Evolutionary conservation across 2,797 vertebrate genomes (phyloP).

Genomic region (Trachops cirrhosus): DNA sequence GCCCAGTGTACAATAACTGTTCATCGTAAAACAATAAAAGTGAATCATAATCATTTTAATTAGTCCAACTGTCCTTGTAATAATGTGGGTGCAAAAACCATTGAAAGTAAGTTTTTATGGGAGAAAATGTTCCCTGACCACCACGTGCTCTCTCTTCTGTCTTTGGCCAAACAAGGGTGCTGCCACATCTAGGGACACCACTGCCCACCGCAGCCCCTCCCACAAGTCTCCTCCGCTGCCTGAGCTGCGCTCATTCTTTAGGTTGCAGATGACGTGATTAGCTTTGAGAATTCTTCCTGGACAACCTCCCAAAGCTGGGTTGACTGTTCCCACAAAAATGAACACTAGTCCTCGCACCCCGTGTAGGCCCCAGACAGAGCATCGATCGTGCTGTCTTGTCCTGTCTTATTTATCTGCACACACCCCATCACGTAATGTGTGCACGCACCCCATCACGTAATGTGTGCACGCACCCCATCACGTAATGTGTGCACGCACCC

Average conservation of each 20-base stretch:
- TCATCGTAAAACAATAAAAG: not conserved
- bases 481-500: not conserved
- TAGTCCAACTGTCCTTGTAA: not conserved
- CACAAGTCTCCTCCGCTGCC: not conserved
- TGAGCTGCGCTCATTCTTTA: not conserved
- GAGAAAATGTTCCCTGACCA: not conserved
- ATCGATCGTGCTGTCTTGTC: not conserved
- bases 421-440: not conserved
- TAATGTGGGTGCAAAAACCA: slow-evolving; percentile 1
- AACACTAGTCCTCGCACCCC: not conserved
- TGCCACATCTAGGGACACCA: not conserved
- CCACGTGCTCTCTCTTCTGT: not conserved
- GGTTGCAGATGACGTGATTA: not conserved
- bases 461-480: accelerated
- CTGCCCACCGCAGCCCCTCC: not conserved
- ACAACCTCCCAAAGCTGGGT: not conserved
- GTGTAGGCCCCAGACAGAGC: not conserved
- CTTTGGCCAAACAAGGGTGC: not conserved
- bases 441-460: not conserved
- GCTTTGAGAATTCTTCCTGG: not conserved
- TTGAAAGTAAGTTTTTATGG: not conserved
- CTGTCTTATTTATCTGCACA: not conserved
- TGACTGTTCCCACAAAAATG: not conserved
- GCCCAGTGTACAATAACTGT: not conserved
- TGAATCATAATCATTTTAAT: not conserved